A percentile compares a stretch with the other conserved stretches of the same genome.
Evolutionary conservation across 2,113 vertebrate genomes (phyloP).

Genomic region (Saccopteryx bilineata): DNA sequence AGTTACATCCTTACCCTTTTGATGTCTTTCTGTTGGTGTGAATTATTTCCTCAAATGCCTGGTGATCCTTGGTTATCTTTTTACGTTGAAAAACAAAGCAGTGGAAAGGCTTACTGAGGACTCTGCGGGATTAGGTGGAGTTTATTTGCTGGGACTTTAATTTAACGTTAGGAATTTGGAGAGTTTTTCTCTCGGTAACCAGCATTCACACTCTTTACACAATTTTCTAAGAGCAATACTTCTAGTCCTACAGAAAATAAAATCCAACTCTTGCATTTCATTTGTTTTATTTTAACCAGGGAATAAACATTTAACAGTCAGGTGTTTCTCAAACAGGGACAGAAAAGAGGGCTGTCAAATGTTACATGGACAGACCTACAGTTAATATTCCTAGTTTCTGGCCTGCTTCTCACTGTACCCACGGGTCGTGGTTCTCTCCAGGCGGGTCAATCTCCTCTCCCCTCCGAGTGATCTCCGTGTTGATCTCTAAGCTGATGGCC

Average conservation of each 20-base stretch:
- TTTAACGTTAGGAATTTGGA: not conserved
- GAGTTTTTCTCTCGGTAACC: not conserved
- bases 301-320: not conserved
- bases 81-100: not conserved
- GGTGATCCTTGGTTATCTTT: not conserved
- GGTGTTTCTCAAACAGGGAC: not conserved
- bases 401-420: not conserved
- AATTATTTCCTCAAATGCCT: conserved; percentile 2
- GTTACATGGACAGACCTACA: not conserved
- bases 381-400: not conserved
- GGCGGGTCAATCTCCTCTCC: not conserved
- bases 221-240: not conserved
- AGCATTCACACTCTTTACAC: not conserved
- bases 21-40: not conserved
- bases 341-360: not conserved
- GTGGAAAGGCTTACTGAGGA: not conserved
- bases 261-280: not conserved
- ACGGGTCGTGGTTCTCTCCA: not conserved
- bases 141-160: not conserved
- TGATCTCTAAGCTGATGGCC: not conserved
- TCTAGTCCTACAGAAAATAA: not conserved
- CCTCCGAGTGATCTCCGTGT: not conserved
- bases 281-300: not conserved
- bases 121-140: not conserved
- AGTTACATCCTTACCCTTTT: conserved; percentile 23